Percentiles rank a stretch among this genome's conserved stretches.
phyloP scores from a whole-genome alignment of 1,140 invertebrate genomes.

The Pseudomyrmex cubaensis region DNA sequence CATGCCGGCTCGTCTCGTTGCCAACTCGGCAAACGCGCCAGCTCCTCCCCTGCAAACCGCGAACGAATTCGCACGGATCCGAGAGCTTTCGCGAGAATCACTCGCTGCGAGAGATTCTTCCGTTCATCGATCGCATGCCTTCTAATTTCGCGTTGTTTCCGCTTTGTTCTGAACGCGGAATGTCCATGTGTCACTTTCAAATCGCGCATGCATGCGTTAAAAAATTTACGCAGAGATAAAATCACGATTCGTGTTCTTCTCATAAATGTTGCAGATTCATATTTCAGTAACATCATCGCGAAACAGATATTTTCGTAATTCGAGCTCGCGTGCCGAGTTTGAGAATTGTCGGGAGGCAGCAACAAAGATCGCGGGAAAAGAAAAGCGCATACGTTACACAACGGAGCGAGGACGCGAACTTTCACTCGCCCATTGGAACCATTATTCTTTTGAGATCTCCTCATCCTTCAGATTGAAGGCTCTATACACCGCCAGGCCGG shows the following conservation, averaged over 20 bases:
- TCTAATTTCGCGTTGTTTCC: constrained; percentile 7
- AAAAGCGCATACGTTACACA: constrained; percentile 40
- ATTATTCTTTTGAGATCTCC: constrained; percentile 60
- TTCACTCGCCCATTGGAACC: constrained; percentile 39
- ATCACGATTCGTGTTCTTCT: too few relatives aligned
- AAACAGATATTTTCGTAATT: background rate
- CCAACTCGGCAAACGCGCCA: constrained; percentile 53
- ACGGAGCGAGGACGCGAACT: constrained; percentile 24
- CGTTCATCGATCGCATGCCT: background rate
- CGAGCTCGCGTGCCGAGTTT: background rate
- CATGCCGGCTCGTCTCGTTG: constrained; percentile 58
- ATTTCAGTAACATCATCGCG: background rate
- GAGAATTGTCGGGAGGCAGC: constrained; percentile 20
- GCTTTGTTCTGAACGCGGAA: background rate
- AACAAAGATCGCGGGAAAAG: constrained; percentile 32
- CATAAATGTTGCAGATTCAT: background rate
- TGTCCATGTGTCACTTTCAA: background rate
- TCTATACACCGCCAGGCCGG: constrained; percentile 27
- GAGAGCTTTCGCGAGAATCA: constrained; percentile 36
- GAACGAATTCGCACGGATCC: constrained; percentile 44
- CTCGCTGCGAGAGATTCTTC: constrained; percentile 9
- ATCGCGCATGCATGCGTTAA: too few relatives aligned
- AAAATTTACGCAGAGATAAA: background rate
- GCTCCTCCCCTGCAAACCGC: constrained; percentile 3
- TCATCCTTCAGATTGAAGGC: constrained; percentile 34